A percentile compares a stretch with the other conserved stretches of the same genome.
phyloP scores from a whole-genome alignment of 2,797 vertebrate species.

The Trachops cirrhosus region DNA sequence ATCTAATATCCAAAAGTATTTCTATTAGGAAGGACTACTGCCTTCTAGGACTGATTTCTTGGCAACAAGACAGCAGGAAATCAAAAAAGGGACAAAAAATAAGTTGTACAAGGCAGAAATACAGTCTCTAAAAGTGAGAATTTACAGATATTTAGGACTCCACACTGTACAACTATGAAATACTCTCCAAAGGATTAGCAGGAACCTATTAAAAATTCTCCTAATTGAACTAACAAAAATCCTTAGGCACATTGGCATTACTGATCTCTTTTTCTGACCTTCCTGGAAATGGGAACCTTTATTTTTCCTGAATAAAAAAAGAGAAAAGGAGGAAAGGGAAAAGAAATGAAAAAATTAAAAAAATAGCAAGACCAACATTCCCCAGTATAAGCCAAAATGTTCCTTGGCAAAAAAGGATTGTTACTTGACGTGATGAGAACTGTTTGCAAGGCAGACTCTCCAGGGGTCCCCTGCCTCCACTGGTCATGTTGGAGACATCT shows the following conservation, averaged over 20 bases:
- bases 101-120: neutral
- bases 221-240: neutral
- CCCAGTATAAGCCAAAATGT: neutral
- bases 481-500: neutral
- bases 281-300: neutral
- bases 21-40: neutral
- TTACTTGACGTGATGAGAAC: neutral
- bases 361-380: accelerated
- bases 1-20: neutral
- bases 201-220: neutral
- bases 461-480: too few relatives aligned
- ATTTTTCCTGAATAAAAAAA: neutral
- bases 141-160: neutral
- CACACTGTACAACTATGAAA: neutral
- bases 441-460: neutral
- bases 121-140: neutral
- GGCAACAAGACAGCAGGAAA: neutral
- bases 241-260: neutral
- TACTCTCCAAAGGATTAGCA: neutral
- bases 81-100: neutral
- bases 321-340: neutral
- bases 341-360: neutral
- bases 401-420: neutral
- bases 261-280: neutral
- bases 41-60: neutral